Evolutionary conservation across 2,113 vertebrate genomes (phyloP).

Genomic region (Lathamus discolor): DNA sequence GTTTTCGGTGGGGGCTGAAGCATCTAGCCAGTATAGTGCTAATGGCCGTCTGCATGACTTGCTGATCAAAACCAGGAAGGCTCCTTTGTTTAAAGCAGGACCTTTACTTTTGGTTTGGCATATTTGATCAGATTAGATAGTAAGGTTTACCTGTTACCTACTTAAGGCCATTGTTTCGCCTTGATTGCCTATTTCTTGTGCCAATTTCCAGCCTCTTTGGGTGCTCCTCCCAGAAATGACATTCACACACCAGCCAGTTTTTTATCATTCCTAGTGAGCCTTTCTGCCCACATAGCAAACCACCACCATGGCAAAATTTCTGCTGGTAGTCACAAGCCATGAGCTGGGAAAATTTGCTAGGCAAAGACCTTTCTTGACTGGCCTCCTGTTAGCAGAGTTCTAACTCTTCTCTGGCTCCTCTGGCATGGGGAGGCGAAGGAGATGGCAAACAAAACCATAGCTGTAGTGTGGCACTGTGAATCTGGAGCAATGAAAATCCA

Average conservation of each 20-base stretch:
- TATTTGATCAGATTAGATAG: neutral
- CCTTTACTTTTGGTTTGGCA: neutral
- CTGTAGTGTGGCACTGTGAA: neutral
- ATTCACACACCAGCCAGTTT: neutral
- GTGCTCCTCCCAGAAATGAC: neutral
- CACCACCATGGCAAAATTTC: accelerated
- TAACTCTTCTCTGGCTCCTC: neutral
- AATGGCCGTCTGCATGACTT: neutral
- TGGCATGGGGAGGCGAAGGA: neutral
- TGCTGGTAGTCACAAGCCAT: neutral
- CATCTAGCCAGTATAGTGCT: neutral
- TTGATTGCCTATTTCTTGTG: neutral
- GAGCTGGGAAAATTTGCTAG: neutral
- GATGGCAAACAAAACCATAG: neutral
- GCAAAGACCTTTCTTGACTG: neutral
- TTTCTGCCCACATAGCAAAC: neutral
- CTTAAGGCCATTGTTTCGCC: neutral
- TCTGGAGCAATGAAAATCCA: neutral
- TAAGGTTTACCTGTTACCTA: neutral
- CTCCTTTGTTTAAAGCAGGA: neutral
- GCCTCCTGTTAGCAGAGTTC: neutral
- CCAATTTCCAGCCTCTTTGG: neutral
- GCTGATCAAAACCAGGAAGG: neutral
- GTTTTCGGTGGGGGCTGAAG: neutral
- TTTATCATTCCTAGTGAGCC: neutral